Evolutionary conservation across 2,888 invertebrate genomes (phyloP).

Genomic region (Ectobius pallidus): DNA sequence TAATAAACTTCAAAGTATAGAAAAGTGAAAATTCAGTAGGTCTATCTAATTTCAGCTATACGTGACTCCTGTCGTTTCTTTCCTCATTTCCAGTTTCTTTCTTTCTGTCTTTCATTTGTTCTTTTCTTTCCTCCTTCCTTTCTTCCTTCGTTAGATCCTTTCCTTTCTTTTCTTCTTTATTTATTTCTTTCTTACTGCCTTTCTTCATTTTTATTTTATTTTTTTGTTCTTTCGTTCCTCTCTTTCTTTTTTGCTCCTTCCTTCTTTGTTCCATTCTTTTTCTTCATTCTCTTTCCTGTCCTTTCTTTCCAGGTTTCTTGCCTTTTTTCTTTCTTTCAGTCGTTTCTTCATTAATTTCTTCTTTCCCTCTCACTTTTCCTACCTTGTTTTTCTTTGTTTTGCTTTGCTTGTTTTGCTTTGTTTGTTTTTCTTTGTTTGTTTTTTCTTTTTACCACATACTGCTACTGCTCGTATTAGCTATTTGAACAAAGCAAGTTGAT

Average conservation of each 20-base stretch:
- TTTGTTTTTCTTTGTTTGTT: no score
- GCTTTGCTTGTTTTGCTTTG: no score
- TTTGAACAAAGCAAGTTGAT: no score
- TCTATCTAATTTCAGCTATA: no score
- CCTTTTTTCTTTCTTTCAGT: neutral
- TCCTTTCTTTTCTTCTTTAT: neutral
- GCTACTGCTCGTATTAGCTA: no score
- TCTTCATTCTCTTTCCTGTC: neutral
- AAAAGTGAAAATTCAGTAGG: no score
- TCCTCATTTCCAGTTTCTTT: neutral
- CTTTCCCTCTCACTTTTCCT: neutral
- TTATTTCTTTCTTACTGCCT: neutral
- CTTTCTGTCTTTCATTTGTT: neutral
- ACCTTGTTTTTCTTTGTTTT: neutral
- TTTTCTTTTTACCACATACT: no score
- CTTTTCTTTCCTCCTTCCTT: neutral
- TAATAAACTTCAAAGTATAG: no score
- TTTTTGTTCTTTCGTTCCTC: neutral
- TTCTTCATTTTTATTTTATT: neutral
- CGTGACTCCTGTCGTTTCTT: no score
- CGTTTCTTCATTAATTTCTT: neutral
- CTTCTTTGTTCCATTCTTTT: neutral
- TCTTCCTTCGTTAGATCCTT: neutral
- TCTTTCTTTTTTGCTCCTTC: neutral
- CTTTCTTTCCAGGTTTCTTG: neutral